Base-by-base conservation (phyloP, 2,113 vertebrate species). In the Zapornia atra region DNA sequence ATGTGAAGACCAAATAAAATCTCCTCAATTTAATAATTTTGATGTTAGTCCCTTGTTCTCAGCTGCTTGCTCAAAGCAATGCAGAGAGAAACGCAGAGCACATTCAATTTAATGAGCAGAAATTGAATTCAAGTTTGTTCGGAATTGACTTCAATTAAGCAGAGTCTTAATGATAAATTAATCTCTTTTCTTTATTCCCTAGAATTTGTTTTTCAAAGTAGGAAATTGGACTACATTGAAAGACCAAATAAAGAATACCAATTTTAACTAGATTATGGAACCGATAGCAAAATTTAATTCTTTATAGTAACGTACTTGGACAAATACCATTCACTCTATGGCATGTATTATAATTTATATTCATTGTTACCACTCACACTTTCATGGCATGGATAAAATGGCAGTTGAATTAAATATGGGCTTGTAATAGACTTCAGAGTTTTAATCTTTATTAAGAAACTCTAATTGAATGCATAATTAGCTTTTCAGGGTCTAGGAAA, bases 71-170 rank as follows among this genome's bases (percentile, higher is more conserved):
- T 99, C 98, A 98, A 98, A 99, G 98, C 98, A 97, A 97, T 98
- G 98, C 98, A 97, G 98, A 98, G 97, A 98, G 98, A 98, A 99
- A 98, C 98, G 98, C 98, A 98, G 97, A 98, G 98, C 98, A 97
- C 98, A 98, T 98, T 99, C 98, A 98, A 98, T 99, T 98, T 99
- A 99, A 99, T 99, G 98, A 99, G 98, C 98, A 98, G 98, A 99
- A 99, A 99, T 99, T 99, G 99, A 99, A 99, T 99, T 99, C 98
- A 99, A 99, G 99, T 99, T 99, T 99, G 98, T 99, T 99, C 98
- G 98, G 98, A 99, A 99, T 98, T 99, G 98, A 99, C 99, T 99
- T 99, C 99, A 99, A 99, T 99, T 99, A 99, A 98, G 98, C 98
- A 96, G 98, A 98, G 99, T 99, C 99, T 98, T 99, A 99, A 99